A percentile compares a stretch with the other conserved stretches of the same genome.
These are phyloP conservation scores for Heterohyrax brucei DNA, from an alignment of 2,797 vertebrate species.

Conservation along the genomic window DNA sequence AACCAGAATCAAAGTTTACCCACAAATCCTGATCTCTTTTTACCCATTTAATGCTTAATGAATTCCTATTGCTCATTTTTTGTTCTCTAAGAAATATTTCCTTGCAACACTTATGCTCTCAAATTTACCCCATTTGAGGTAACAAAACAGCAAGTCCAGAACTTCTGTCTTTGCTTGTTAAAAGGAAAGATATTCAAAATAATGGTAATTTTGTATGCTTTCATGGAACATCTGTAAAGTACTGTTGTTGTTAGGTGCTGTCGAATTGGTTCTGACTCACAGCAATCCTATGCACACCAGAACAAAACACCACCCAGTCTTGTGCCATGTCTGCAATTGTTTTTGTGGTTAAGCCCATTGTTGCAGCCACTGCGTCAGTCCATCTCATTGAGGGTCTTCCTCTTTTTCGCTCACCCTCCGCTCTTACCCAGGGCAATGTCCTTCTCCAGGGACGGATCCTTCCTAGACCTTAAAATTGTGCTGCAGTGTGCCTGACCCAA, in stretches of 20 bases:
- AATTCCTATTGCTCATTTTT: constrained; percentile 20
- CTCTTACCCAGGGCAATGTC: no score
- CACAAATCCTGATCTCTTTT: constrained; percentile 18
- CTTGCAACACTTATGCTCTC: background rate
- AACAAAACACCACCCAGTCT: no score
- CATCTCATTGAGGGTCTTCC: no score
- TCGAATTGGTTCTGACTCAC: no score
- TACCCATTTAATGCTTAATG: background rate
- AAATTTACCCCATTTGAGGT: background rate
- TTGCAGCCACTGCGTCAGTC: no score
- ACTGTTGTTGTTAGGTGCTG: no score
- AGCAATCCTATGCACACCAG: no score
- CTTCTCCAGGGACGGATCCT: no score
- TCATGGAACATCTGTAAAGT: background rate
- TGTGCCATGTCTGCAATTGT: no score
- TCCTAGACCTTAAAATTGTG: background rate
- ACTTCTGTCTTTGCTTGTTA: constrained; percentile 17
- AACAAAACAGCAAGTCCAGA: background rate
- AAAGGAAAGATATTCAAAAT: constrained; percentile 46
- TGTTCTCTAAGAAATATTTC: constrained; percentile 26
- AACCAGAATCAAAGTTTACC: background rate
- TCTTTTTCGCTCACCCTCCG: no score
- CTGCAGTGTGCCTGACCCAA: no score
- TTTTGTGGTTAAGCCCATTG: no score
- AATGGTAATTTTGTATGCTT: background rate